Conservation (phyloP, 1,140 invertebrate species). For the fruit fly (Drosophila melanogaster) region DNA sequence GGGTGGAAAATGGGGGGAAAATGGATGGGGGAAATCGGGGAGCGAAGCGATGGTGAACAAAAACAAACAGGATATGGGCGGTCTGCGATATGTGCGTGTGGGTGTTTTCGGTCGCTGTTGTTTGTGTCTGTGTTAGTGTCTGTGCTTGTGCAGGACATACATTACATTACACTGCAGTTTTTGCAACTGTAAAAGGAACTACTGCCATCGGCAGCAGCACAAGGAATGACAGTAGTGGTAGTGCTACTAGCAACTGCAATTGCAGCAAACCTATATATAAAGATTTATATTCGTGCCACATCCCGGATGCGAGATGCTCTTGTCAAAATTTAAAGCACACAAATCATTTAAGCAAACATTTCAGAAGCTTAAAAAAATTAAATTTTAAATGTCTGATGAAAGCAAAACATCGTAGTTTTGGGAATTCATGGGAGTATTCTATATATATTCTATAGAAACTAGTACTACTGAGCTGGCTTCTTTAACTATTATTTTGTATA, state of each 20-base stretch:
- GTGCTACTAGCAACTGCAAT: constrained; percentile 22
- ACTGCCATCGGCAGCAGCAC: constrained; percentile 45
- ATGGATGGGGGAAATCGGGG: background rate
- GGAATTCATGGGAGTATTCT: no score
- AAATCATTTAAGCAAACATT: no score
- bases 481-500: no score
- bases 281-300: background rate
- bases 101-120: constrained; percentile 2
- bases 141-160: constrained; percentile 54
- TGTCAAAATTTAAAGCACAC: background rate
- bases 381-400: no score
- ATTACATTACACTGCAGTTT: constrained; percentile 70
- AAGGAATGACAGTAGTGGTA: constrained; percentile 1
- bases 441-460: no score
- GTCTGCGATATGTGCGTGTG: constrained; percentile 47
- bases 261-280: constrained; percentile 4
- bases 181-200: constrained; percentile 57
- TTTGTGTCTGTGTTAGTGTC: constrained; percentile 25
- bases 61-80: constrained; percentile 77
- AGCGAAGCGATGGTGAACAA: constrained; percentile 48
- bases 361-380: no score
- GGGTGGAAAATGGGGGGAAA: constrained; percentile 15
- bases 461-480: no score
- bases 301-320: constrained; percentile 2
- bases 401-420: no score